Evolutionary conservation across 2,113 vertebrate species (phyloP).

Genomic region (Paratilapia polleni): DNA sequence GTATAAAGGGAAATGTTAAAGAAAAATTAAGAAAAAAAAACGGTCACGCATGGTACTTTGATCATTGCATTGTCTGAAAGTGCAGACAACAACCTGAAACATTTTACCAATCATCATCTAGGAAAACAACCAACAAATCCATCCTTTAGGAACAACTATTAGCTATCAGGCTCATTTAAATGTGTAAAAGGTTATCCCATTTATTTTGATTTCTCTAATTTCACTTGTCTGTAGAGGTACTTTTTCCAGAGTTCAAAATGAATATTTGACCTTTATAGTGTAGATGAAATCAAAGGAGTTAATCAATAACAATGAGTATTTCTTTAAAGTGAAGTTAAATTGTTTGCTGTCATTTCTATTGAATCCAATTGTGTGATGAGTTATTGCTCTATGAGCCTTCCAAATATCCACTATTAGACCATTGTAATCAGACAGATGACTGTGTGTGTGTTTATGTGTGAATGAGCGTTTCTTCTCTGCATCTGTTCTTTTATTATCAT

Average conservation of each 20-base stretch:
- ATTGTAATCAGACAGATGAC: background rate
- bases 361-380: accelerated
- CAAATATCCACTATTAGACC: background rate
- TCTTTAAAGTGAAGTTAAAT: background rate
- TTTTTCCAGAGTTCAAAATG: background rate
- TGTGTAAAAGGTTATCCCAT: background rate
- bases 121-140: background rate
- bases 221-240: background rate
- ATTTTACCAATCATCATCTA: background rate
- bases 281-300: too few species aligned
- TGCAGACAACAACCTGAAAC: background rate
- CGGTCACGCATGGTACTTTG: background rate
- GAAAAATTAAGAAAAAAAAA: background rate
- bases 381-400: background rate
- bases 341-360: background rate
- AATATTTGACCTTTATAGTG: background rate
- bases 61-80: background rate
- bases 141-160: background rate
- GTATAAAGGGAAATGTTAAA: background rate
- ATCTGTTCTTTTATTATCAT: background rate
- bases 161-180: background rate
- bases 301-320: background rate
- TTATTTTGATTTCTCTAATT: background rate
- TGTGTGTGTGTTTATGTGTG: background rate
- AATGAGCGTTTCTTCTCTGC: background rate